Conservation (phyloP, 2,797 vertebrate species). For the Limnodromus scolopaceus region DNA sequence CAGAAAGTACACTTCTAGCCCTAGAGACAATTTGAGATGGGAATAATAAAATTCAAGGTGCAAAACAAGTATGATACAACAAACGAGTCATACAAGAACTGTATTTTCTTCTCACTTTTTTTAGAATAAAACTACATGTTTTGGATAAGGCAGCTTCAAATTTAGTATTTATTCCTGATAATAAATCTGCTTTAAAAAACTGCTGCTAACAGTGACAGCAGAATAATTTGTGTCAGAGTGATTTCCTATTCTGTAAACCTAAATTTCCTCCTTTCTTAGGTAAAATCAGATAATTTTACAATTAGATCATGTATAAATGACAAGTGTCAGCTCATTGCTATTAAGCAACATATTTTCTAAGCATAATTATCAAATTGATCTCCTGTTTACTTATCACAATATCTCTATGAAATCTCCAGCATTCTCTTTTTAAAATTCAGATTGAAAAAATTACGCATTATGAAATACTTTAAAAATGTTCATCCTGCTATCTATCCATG, state of each 20-base stretch:
- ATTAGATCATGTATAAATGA: neutral
- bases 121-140: neutral
- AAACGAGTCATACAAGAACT: neutral
- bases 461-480: neutral
- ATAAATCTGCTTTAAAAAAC: neutral
- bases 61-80: neutral
- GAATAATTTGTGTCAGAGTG: neutral
- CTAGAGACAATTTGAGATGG: neutral
- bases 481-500: neutral
- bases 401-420: neutral
- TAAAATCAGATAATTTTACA: neutral
- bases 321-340: neutral
- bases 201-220: neutral
- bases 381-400: neutral
- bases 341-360: neutral
- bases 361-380: neutral
- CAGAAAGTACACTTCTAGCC: slow-evolving; percentile 14
- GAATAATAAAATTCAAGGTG: neutral
- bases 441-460: neutral
- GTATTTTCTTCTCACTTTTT: neutral
- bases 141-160: neutral
- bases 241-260: neutral
- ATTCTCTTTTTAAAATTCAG: neutral
- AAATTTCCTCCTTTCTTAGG: neutral
- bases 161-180: neutral